Evolutionary conservation across 2,113 vertebrate species (phyloP), one percentile per base, ranked within the genome.

Genomic region (Pseudorasbora parva): DNA sequence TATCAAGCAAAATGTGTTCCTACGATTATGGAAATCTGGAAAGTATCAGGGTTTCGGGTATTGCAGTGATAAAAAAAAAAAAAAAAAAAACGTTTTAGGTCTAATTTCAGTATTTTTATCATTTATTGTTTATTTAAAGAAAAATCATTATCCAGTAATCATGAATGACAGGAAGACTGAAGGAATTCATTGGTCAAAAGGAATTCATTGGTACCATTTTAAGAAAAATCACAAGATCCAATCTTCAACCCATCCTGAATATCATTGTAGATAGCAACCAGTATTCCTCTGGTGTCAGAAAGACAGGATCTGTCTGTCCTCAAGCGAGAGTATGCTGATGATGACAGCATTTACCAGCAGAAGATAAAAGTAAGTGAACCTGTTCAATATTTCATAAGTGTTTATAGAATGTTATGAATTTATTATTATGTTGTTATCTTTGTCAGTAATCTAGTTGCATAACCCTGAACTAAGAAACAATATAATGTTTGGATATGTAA

Each of bases 321-420:
- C 27, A 96, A 96, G 91, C 94, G 92, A 86, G 96, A 97, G 54
- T 97, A 98, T 45, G 95, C 96, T 0, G 90, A 96, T 11, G 96
- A 98, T 1, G 97, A 98, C 90, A 91, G 89, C 2, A 90, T 98
- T 88, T 98, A 98, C 86, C 96, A 98, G 93, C 95, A 95, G 88
- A 98, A 98, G 91, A 97, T 98, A 90, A 96, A 96, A 96, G 97
- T 97, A 83, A 84, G 78, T 86, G 93, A 78, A 11, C 9, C 15
- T 8, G 27, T 71, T 7, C 17, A 8, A 4, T 17, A 41, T 8
- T 7, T 47, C 12, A 37, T 66, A 54, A 4, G 27, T 82, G 17
- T 11, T 60, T 1, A 21, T 25, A 4, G 14, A 43, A 45, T 27
- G n/a, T 19, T 60, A 45, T 78, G 21, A 14, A 19, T 49, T 5